A percentile compares a stretch with the other conserved stretches of the same genome.
phyloP scores from a whole-genome alignment of 2,797 vertebrate species.

The Megaceryle alcyon region DNA sequence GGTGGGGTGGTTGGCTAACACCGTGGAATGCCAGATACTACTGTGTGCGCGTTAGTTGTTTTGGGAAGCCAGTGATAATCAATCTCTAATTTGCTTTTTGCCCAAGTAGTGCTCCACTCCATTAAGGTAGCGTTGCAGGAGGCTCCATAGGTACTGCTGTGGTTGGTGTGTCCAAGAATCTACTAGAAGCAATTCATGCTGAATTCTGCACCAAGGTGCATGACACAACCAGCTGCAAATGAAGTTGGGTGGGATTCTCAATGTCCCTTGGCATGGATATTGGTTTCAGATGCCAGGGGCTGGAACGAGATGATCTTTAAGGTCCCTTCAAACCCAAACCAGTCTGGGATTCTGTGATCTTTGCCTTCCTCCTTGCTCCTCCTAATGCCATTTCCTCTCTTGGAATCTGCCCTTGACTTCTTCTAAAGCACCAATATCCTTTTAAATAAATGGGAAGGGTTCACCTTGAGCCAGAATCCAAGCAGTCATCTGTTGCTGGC shows the following conservation, averaged over 20 bases:
- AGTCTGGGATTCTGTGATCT: not conserved
- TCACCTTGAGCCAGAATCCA: not conserved
- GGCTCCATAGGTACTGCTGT: not conserved
- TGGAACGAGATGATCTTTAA: too few relatives aligned
- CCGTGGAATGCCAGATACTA: not conserved
- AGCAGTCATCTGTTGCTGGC: not conserved
- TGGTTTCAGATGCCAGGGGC: not conserved
- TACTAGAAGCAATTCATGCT: not conserved
- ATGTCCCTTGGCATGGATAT: not conserved
- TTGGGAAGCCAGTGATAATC: not conserved
- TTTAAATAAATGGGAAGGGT: not conserved
- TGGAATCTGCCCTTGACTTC: not conserved
- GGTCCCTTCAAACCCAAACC: too few relatives aligned
- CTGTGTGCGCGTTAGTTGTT: not conserved
- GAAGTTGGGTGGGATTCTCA: not conserved
- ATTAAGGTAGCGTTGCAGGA: not conserved
- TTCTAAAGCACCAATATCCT: not conserved
- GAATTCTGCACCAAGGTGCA: not conserved
- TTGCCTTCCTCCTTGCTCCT: not conserved
- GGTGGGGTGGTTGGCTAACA: not conserved
- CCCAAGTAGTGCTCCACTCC: not conserved
- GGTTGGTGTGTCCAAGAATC: not conserved
- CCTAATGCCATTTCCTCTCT: not conserved
- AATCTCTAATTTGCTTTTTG: not conserved
- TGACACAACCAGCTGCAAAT: accelerated